A percentile compares a stretch with the other conserved stretches of the same genome.
Evolutionary conservation across 2,797 vertebrate species (phyloP).

Genomic region (Trachurus trachurus): DNA sequence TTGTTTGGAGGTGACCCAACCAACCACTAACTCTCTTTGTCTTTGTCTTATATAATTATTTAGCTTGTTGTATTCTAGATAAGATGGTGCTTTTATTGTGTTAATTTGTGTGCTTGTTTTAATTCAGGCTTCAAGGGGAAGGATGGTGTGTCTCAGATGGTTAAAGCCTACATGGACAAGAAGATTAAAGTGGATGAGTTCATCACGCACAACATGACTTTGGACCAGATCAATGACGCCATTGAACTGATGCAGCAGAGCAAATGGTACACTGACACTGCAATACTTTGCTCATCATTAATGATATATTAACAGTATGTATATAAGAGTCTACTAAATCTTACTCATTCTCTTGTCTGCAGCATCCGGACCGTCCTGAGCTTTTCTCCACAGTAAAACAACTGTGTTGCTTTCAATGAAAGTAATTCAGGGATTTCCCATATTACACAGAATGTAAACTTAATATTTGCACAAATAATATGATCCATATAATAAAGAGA

Average conservation of each 20-base stretch:
- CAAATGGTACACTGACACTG: constrained; percentile 83
- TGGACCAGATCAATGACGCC: constrained; percentile 88
- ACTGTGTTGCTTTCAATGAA: background rate
- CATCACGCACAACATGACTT: constrained; percentile 89
- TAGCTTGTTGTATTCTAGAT: background rate
- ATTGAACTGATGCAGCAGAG: constrained; percentile 89
- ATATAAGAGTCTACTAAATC: background rate
- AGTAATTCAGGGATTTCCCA: background rate
- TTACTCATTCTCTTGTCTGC: constrained; percentile 41
- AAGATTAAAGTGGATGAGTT: constrained; percentile 90
- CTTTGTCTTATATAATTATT: fast-evolving
- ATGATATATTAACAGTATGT: background rate
- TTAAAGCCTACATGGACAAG: constrained; percentile 88
- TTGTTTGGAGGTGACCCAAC: constrained; percentile 90
- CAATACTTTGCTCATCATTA: background rate
- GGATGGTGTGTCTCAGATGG: constrained; percentile 86
- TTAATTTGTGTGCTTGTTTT: background rate
- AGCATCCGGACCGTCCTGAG: constrained; percentile 87
- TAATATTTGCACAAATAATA: background rate
- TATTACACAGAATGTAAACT: background rate
- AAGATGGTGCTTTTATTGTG: background rate
- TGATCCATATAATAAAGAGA: background rate
- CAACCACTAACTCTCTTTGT: background rate
- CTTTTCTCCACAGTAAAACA: constrained; percentile 48
- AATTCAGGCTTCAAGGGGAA: constrained; percentile 85